Base-by-base conservation (phyloP, 2,113 vertebrate species). In the Polypterus senegalus region DNA sequence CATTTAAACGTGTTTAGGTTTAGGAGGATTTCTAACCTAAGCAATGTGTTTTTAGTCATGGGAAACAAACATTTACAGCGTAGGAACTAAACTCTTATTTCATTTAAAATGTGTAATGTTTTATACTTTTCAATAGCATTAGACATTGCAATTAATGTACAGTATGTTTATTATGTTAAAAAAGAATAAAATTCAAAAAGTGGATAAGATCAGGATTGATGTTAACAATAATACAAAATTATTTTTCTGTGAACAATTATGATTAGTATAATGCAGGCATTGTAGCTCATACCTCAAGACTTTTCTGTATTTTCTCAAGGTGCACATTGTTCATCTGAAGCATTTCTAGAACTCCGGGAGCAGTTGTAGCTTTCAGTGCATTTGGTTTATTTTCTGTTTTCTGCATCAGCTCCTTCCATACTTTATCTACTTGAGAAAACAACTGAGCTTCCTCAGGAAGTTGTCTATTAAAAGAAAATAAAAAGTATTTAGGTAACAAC, bases 251-350 rank as follows among this genome's bases (percentile, higher is more conserved):
- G 27, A 27, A 27, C 27, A 27, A 27, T 27, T 27, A 27, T 27
- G 27, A 27, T 1, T 1, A 1, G 27, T 27, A 27, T 27, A 27
- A 27, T 27, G 27, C 27, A 27, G 27, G 27, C 27, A 27, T 27
- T 27, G 27, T 27, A 27, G 27, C 27, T 27, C 27, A 27, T 76
- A 84, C 83, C 81, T 85, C 79, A 11, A 85, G 76, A 61, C 75
- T 71, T 53, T 76, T 84, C 61, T 77, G 79, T 63, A 85, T 76
- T 9, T 62, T 64, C 48, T 84, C 83, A 52, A 85, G 70, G 9
- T 73, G 45, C 4, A 3, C 44, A 49, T 75, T 78, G 60, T 74
- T 82, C 9, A 54, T 67, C 27, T 82, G 73, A 47, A 85, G 54
- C 9, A 71, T 45, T 57, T 79, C 71, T 5, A 79, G 62, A 7